These are phyloP conservation scores for Ceratosolen fusciceps DNA, from an alignment of 1,140 invertebrate genomes.

Conservation along the genomic window DNA sequence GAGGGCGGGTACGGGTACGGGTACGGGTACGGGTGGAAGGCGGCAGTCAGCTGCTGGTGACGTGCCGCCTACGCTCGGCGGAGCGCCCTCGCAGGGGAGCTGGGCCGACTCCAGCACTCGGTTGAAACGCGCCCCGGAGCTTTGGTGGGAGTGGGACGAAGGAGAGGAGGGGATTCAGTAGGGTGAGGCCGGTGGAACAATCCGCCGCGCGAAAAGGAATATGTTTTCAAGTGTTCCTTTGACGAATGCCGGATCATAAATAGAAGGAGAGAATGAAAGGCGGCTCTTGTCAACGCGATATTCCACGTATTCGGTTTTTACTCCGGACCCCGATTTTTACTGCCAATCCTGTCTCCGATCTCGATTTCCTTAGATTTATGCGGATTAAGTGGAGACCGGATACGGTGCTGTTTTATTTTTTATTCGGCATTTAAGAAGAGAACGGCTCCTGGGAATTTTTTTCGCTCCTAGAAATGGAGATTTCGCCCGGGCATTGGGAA, in stretches of 20 bases:
- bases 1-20: too few relatives aligned
- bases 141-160: not conserved
- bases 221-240: not conserved
- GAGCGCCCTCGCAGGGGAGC: not conserved
- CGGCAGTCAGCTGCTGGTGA: slow-evolving; percentile 70
- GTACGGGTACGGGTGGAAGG: slow-evolving; percentile 36
- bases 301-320: not conserved
- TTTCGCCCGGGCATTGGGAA: not conserved
- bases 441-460: too few relatives aligned
- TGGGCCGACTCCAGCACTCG: not conserved
- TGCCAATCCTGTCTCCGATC: not conserved
- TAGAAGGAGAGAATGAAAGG: slow-evolving; percentile 8
- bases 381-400: not conserved
- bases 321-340: not conserved
- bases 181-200: not conserved
- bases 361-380: not conserved
- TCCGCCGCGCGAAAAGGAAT: not conserved
- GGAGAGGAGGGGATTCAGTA: not conserved
- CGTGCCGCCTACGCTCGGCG: slow-evolving; percentile 64
- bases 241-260: not conserved
- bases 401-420: too few relatives aligned
- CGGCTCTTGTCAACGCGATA: not conserved
- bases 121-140: too few relatives aligned
- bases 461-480: not conserved
- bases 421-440: too few relatives aligned